These are phyloP conservation scores for Cromileptes altivelis DNA, from an alignment of 2,113 vertebrate genomes.

Conservation along the genomic window DNA sequence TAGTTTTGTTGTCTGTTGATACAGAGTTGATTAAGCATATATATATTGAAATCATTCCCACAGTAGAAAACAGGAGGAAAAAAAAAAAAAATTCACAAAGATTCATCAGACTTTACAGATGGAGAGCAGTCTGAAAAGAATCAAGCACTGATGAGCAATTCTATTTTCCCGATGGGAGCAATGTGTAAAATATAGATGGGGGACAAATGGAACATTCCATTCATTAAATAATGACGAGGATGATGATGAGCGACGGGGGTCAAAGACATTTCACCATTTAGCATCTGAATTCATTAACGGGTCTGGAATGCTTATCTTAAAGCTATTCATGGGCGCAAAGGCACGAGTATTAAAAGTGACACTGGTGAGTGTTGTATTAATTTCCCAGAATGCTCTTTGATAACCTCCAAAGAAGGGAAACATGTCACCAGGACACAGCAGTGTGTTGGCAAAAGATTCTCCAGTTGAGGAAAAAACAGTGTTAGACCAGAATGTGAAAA, in stretches of 20 bases:
- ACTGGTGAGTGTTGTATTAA: conserved; percentile 3
- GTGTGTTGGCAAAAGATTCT: neutral
- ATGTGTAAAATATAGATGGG: conserved; percentile 12
- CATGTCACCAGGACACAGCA: neutral
- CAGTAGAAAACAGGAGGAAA: neutral
- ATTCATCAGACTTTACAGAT: neutral
- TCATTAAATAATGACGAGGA: conserved; percentile 23
- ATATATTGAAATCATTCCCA: neutral
- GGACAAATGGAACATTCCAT: conserved; percentile 17
- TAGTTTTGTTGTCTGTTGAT: neutral
- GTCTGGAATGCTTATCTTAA: neutral
- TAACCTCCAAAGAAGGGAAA: neutral
- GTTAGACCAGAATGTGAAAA: neutral
- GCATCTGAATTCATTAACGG: conserved; percentile 8
- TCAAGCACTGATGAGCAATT: conserved; percentile 23
- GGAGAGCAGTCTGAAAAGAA: conserved; percentile 18
- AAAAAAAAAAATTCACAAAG: neutral
- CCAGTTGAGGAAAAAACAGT: neutral
- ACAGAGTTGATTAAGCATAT: neutral
- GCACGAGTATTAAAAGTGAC: conserved; percentile 7
- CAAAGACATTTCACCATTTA: conserved; percentile 29
- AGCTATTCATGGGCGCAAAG: neutral
- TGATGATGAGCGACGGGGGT: conserved; percentile 31
- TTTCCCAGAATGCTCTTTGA: conserved; percentile 22
- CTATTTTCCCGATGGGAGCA: neutral